Conservation (phyloP, 2,888 invertebrate genomes). For the Heliconius erato region DNA sequence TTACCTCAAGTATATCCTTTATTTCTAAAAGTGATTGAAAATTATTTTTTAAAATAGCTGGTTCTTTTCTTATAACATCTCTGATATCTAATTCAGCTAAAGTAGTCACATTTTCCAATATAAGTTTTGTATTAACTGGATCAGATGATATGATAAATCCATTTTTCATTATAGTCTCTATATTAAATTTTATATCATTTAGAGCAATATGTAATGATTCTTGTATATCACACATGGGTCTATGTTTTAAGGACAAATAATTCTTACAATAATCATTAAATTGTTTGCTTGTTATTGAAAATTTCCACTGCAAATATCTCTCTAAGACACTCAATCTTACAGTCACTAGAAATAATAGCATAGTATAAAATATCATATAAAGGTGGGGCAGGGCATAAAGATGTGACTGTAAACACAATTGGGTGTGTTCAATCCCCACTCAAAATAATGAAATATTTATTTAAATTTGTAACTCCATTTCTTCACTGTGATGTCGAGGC, state of each 20-base stretch:
- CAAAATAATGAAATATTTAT: too few relatives aligned
- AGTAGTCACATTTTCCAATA: conserved; percentile 83
- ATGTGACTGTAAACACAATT: too few relatives aligned
- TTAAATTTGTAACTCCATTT: too few relatives aligned
- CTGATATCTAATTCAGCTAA: conserved; percentile 85
- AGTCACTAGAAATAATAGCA: conserved; percentile 65
- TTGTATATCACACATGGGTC: conserved; percentile 80
- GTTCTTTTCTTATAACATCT: conserved; percentile 83
- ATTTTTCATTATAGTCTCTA: conserved; percentile 84
- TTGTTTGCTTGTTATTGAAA: conserved; percentile 68
- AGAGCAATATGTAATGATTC: conserved; percentile 84
- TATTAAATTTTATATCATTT: conserved; percentile 84
- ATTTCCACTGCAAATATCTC: conserved; percentile 72
- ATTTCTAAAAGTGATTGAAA: conserved; percentile 84
- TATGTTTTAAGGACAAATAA: conserved; percentile 75
- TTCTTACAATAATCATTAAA: conserved; percentile 74
- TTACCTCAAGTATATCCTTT: conserved; percentile 83
- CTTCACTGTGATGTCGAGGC: too few relatives aligned
- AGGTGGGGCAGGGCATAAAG: not conserved
- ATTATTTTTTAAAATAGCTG: conserved; percentile 87
- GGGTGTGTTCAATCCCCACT: too few relatives aligned
- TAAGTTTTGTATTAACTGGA: conserved; percentile 85
- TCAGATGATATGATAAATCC: conserved; percentile 86
- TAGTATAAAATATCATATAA: not conserved
- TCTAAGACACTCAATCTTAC: conserved; percentile 75